These are phyloP conservation scores for Drosophila grimshawi DNA, from an alignment of 1,140 invertebrate species.

Conservation along the genomic window DNA sequence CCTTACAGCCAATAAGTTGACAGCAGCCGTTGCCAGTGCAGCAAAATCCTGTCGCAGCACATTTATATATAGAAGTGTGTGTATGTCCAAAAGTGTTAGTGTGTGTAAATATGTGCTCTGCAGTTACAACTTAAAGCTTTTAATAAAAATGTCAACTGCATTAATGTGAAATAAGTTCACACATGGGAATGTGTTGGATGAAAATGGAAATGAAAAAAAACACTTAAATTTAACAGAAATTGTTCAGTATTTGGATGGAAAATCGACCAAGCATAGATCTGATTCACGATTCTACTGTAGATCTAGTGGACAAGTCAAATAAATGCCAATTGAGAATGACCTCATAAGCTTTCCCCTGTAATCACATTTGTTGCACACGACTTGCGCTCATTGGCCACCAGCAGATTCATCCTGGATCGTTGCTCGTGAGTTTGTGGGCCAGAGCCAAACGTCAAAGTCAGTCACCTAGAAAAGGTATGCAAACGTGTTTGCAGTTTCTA, in stretches of 20 bases:
- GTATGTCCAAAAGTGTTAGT: conserved; percentile 16
- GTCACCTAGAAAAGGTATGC: conserved; percentile 64
- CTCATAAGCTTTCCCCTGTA: background rate
- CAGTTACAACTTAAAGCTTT: conserved; percentile 80
- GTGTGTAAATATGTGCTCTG: conserved; percentile 34
- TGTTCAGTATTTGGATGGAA: background rate
- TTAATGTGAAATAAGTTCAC: conserved; percentile 67
- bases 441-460: conserved; percentile 50
- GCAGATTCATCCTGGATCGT: background rate
- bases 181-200: conserved; percentile 7
- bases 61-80: conserved; percentile 37
- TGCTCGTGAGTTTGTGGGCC: conserved; percentile 41
- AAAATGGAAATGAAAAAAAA: conserved; percentile 8
- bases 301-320: conserved; percentile 37
- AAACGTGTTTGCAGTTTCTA: conserved; percentile 61
- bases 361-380: conserved; percentile 70
- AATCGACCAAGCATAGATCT: background rate
- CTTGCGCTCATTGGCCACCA: conserved; percentile 39
- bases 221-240: conserved; percentile 4
- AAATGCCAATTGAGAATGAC: background rate
- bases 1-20: conserved; percentile 75
- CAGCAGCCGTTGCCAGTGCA: conserved; percentile 72
- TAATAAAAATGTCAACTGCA: conserved; percentile 82
- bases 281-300: background rate
- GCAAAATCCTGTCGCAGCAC: conserved; percentile 67